Base-by-base conservation (phyloP, 2,797 vertebrate species). In the Chloroceryle inda region DNA sequence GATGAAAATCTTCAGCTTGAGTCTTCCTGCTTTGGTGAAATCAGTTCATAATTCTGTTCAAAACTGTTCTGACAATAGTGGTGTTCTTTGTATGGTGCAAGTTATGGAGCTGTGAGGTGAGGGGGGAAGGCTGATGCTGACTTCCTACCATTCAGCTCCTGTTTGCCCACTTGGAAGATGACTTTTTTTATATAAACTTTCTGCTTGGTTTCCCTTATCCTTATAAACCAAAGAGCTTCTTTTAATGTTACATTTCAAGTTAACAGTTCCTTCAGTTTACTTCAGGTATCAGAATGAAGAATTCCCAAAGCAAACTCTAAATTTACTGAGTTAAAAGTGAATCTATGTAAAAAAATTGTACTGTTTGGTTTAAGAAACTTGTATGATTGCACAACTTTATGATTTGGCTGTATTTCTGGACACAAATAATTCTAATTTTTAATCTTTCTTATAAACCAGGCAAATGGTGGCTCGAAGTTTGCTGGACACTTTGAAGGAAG, bases 401-500 rank as follows among this genome's bases (percentile, higher is more conserved):
- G 19, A 44, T 76, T 59, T 80, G 52, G 26, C 45, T 86, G 21
- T 69, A 47, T 77, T 84, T 74, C 47, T 85, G 73, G 53, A 90
- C 40, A 52, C 94, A 75, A 94, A 93, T 91, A 85, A 77, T 82
- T 31, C 9, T 92, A 15, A 95, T 92, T 96, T 97, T 95, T 91
- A 68, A 95, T 95, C 59, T 97, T 89, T 97, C 67, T 83, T 86
- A 17, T 97, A 20, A 94, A 97, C 78, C 91, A 99, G 99, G 98
- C 99, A 99, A 98, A 99, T 99, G 99, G 99, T 99, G 98, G 99
- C 99, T 93, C 98, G 99, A 98, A 99, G 98, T 98, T 98, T 99
- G 95, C 98, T 99, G 97, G 99, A 99, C 94, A 99, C 99, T 35
- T 97, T 99, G 97, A 99, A 98, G 96, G 98, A 99, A 96, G 98